A percentile compares a stretch with the other conserved stretches of the same genome.
These are phyloP conservation scores for Herpetotheres cachinnans DNA, from an alignment of 2,113 vertebrate genomes.

Conservation along the genomic window DNA sequence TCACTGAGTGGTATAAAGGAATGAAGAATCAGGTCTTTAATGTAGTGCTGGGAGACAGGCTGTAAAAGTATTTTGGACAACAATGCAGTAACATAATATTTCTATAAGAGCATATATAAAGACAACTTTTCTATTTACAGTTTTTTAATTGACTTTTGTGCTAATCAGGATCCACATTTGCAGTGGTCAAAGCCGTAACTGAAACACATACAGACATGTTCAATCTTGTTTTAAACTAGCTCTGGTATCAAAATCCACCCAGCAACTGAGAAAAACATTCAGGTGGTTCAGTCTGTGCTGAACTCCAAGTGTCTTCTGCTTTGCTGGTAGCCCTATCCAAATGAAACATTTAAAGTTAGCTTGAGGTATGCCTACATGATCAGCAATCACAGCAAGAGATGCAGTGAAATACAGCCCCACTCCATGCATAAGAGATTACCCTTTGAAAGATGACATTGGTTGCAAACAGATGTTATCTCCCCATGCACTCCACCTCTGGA, in stretches of 20 bases:
- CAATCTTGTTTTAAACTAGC: neutral
- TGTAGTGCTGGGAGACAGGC: neutral
- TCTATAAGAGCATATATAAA: neutral
- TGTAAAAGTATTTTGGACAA: neutral
- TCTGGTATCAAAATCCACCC: neutral
- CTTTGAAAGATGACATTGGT: neutral
- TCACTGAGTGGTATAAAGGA: neutral
- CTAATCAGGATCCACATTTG: neutral
- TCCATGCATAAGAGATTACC: neutral
- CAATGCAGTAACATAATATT: neutral
- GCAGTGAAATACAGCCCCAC: neutral
- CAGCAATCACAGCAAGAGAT: neutral
- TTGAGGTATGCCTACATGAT: neutral
- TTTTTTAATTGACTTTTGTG: neutral
- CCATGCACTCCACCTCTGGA: conserved; percentile 8
- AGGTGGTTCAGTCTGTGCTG: neutral
- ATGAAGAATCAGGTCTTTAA: neutral
- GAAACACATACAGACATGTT: neutral
- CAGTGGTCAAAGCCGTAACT: neutral
- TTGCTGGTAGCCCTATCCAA: neutral
- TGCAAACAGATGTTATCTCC: conserved; percentile 11
- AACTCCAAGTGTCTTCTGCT: neutral
- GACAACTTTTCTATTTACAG: neutral
- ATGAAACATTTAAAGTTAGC: neutral
- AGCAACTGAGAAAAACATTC: neutral